Percentiles rank a stretch among this genome's conserved stretches.
These are phyloP conservation scores for Oncorhynchus mykiss DNA, from an alignment of 2,113 vertebrate genomes.

Conservation along the genomic window DNA sequence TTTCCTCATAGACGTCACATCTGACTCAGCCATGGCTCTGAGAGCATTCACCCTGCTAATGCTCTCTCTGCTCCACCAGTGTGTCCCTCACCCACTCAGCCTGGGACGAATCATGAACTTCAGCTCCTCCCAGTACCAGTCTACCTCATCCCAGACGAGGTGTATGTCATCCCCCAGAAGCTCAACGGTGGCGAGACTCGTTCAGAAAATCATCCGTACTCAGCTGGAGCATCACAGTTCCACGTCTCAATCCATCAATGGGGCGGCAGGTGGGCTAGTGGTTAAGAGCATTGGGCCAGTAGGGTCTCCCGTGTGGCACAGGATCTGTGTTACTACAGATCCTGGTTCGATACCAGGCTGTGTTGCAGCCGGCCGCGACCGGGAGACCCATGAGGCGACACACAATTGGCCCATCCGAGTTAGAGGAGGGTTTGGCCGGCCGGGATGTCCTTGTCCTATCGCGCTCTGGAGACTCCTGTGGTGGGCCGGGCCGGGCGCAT, in stretches of 20 bases:
- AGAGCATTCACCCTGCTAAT: conserved; percentile 12
- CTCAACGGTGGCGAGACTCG: conserved; percentile 82
- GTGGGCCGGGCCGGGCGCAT: too few relatives aligned
- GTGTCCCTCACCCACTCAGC: conserved; percentile 24
- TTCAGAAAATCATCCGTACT: conserved; percentile 82
- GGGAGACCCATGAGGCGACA: too few relatives aligned
- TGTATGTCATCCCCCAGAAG: conserved; percentile 84
- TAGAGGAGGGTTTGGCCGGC: too few relatives aligned
- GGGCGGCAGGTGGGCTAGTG: too few relatives aligned
- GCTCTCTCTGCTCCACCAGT: conserved; percentile 11
- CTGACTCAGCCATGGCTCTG: conserved; percentile 26
- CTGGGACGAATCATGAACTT: conserved; percentile 83
- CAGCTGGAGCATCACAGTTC: conserved; percentile 83
- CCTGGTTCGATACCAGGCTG: too few relatives aligned
- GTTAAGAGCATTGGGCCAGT: too few relatives aligned
- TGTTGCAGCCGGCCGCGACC: too few relatives aligned
- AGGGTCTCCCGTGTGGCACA: too few relatives aligned
- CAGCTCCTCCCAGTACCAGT: conserved; percentile 79
- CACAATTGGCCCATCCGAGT: too few relatives aligned
- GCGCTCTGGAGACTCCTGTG: too few relatives aligned
- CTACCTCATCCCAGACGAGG: conserved; percentile 86
- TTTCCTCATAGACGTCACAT: neutral
- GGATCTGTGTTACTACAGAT: too few relatives aligned
- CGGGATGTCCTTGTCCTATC: too few relatives aligned
- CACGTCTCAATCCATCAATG: conserved; percentile 79